A percentile compares a stretch with the other conserved stretches of the same genome.
Evolutionary conservation across 92 coral and sea anemone species (phyloP).

Genomic region (Isaurus tuberculatus): DNA sequence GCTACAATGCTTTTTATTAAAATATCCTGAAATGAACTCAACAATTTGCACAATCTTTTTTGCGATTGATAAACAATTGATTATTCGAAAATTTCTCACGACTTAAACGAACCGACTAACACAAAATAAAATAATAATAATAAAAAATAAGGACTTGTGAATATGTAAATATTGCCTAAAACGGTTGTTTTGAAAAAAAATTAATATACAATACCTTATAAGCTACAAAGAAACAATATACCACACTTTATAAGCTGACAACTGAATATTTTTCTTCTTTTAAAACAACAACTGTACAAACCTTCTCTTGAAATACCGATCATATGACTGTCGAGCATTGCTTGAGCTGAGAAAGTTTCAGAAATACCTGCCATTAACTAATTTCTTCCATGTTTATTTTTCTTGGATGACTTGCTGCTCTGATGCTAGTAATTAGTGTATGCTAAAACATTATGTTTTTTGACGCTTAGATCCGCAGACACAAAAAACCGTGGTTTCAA

Average conservation of each 20-base stretch:
- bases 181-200: too few relatives aligned
- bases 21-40: too few relatives aligned
- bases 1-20: too few relatives aligned
- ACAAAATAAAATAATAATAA: too few relatives aligned
- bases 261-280: neutral
- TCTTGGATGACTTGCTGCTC: neutral
- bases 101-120: too few relatives aligned
- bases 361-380: constrained; percentile 72
- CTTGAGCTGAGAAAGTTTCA: constrained; percentile 74
- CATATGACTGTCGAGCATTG: constrained; percentile 85
- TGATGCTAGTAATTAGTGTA: neutral
- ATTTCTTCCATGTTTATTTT: neutral
- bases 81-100: too few relatives aligned
- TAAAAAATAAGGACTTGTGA: too few relatives aligned
- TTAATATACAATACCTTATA: too few relatives aligned
- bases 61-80: too few relatives aligned
- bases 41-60: too few relatives aligned
- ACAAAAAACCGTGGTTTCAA: constrained; percentile 19
- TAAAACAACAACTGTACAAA: neutral
- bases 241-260: neutral
- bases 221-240: too few relatives aligned
- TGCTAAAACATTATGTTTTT: constrained; percentile 16
- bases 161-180: too few relatives aligned
- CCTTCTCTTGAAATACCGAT: constrained; percentile 43
- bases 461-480: constrained; percentile 13